Evolutionary conservation across 1,140 invertebrate species (phyloP), one percentile per base, ranked within the genome.

Genomic region (Vollenhovia emeryi): DNA sequence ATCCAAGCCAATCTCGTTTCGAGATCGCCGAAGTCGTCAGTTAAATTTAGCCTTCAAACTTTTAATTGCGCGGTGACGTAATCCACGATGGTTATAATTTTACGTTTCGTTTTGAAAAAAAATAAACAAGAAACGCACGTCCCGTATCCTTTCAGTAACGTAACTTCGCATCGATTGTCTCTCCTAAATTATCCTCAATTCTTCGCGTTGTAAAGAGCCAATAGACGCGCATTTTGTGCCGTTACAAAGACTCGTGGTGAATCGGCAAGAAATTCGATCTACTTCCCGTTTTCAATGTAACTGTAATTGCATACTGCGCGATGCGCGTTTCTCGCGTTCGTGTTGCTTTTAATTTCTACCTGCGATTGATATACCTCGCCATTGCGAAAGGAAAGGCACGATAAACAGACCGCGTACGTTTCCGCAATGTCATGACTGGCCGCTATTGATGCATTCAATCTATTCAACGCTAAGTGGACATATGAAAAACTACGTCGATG

Each of bases 271-370:
- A 82, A 82, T 79, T 66, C 45, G 76, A 82, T 82, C 78, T 21
- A 82, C 78, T 71, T 80, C 66, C 78, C 78, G 50, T 82, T 82
- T 82, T 57, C 52, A 57, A 82, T 73, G 78, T 82, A 73, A 55
- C 78, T 73, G 78, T 82, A 82, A 82, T 73, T 82, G 78, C 66
- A 73, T 24, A 55, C 40, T 80, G 64, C 62, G 48, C 64, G 64
- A 71, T 69, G 64, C 43, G 36, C 78, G 64, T 76, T 48, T 52
- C 48, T 52, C 30, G 75, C 75, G 57, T 50, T 62, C 75, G 73
- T 75, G 33, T 73, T 75, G 75, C 78, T 52, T 80, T 82, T 82
- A 82, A 82, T 82, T 52, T 82, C 66, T 45, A 57, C 24, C 33
- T 30, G 24, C 78, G 45, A 82, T 82, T 82, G 78, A 82, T 80